phyloP scores from a whole-genome alignment of 2,888 invertebrate genomes.

The Drosophila fungiperda region DNA sequence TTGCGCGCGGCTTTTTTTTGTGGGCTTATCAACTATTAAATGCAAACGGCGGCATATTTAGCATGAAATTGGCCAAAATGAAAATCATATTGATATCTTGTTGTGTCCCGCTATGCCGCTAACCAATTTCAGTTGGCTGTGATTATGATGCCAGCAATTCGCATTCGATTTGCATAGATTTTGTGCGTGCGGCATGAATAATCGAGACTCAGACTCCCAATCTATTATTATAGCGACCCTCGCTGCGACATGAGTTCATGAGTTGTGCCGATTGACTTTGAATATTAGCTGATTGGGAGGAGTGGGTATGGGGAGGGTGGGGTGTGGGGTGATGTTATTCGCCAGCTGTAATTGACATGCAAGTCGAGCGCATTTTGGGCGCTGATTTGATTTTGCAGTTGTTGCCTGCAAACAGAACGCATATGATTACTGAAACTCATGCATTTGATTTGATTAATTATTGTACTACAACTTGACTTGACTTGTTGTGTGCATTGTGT shows the following conservation, averaged over 20 bases:
- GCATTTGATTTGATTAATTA: constrained; percentile 80
- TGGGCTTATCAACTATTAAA: constrained; percentile 77
- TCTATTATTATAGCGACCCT: constrained; percentile 51
- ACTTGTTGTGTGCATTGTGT: constrained; percentile 13
- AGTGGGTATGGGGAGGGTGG: neutral
- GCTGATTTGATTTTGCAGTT: constrained; percentile 73
- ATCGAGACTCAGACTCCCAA: constrained; percentile 53
- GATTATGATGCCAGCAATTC: constrained; percentile 67
- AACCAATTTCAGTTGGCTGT: constrained; percentile 37
- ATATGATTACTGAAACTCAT: constrained; percentile 74
- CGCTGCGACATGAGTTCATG: constrained; percentile 64
- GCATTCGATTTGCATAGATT: constrained; percentile 80
- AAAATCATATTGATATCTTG: constrained; percentile 45
- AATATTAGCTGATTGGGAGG: constrained; percentile 61
- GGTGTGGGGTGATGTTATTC: constrained; percentile 11
- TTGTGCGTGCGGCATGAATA: constrained; percentile 69
- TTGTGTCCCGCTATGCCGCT: constrained; percentile 6
- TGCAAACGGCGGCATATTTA: constrained; percentile 76
- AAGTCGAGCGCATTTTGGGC: constrained; percentile 70
- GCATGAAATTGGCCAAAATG: constrained; percentile 71
- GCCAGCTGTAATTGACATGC: constrained; percentile 78
- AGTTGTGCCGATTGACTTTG: constrained; percentile 75
- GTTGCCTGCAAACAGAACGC: constrained; percentile 54
- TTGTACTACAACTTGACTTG: constrained; percentile 55
- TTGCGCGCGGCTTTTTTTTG: constrained; percentile 12